A percentile compares a stretch with the other conserved stretches of the same genome.
These are phyloP conservation scores for Lordiphosa mommai DNA, from an alignment of 1,140 invertebrate species.

Conservation along the genomic window DNA sequence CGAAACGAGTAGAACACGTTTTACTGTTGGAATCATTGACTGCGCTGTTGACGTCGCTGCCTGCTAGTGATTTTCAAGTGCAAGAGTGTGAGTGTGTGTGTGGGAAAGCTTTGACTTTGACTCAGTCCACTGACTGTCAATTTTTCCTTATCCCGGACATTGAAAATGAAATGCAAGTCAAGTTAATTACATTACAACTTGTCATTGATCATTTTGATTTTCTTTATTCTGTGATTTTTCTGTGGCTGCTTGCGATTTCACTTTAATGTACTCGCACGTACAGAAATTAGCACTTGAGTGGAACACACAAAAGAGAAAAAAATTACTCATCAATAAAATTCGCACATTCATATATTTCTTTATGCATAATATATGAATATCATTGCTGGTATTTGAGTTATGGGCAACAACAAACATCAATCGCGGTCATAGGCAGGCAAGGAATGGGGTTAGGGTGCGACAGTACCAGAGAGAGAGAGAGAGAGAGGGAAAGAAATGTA, in stretches of 20 bases:
- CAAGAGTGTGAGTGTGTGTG: constrained; percentile 36
- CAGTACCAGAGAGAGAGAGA: background rate
- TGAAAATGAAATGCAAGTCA: constrained; percentile 71
- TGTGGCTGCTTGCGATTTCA: constrained; percentile 54
- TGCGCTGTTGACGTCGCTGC: constrained; percentile 17
- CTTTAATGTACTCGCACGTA: constrained; percentile 43
- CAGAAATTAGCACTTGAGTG: constrained; percentile 64
- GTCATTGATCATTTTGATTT: constrained; percentile 39
- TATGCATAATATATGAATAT: constrained; percentile 27
- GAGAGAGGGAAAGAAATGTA: too few relatives aligned
- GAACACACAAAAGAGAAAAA: constrained; percentile 16
- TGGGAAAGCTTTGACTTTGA: constrained; percentile 62
- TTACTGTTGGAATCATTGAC: constrained; percentile 57
- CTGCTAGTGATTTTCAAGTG: constrained; percentile 7
- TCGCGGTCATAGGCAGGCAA: background rate
- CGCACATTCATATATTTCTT: constrained; percentile 25
- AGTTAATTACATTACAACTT: constrained; percentile 66
- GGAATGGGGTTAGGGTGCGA: constrained; percentile 67
- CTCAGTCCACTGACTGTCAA: constrained; percentile 42
- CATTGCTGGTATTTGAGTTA: background rate
- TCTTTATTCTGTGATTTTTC: constrained; percentile 16
- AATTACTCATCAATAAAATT: constrained; percentile 41
- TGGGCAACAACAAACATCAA: background rate
- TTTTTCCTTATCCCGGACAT: constrained; percentile 70
- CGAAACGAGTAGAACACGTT: constrained; percentile 74